Conservation (phyloP, 2,888 invertebrate species). For the Chesias legatella region DNA sequence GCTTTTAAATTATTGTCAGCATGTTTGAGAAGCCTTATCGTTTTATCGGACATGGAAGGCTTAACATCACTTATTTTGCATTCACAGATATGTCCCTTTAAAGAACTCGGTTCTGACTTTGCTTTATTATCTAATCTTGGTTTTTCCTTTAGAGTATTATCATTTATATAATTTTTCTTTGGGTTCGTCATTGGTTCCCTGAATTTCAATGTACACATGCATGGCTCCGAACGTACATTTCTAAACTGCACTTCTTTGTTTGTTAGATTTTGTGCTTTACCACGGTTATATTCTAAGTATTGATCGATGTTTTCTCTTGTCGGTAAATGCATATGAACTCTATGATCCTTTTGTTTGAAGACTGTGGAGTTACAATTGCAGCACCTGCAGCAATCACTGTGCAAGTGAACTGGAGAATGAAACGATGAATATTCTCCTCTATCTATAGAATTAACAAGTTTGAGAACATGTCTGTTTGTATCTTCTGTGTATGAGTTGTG, state of each 20-base stretch:
- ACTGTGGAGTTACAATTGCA: slow-evolving; percentile 34
- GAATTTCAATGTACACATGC: slow-evolving; percentile 37
- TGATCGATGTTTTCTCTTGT: slow-evolving; percentile 22
- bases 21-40: slow-evolving; percentile 26
- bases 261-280: neutral
- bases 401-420: slow-evolving; percentile 30
- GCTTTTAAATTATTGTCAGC: slow-evolving; percentile 25
- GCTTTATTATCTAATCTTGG: slow-evolving; percentile 1
- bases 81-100: slow-evolving; percentile 22
- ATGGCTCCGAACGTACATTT: slow-evolving; percentile 42
- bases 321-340: slow-evolving; percentile 25
- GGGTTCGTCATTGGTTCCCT: slow-evolving; percentile 16
- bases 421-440: slow-evolving; percentile 35
- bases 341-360: slow-evolving; percentile 24
- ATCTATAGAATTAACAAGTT: slow-evolving; percentile 41
- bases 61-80: slow-evolving; percentile 19
- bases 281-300: slow-evolving; percentile 14
- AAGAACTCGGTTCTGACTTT: slow-evolving; percentile 22
- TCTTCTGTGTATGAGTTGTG: slow-evolving; percentile 18
- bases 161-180: slow-evolving; percentile 10
- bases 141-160: slow-evolving; percentile 12
- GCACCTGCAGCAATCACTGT: slow-evolving; percentile 43
- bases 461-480: slow-evolving; percentile 26
- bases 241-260: slow-evolving; percentile 27
- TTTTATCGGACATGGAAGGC: slow-evolving; percentile 14